Evolutionary conservation across 2,888 invertebrate species (phyloP), one percentile per base, ranked within the genome.

Genomic region (Pomacea canaliculata): DNA sequence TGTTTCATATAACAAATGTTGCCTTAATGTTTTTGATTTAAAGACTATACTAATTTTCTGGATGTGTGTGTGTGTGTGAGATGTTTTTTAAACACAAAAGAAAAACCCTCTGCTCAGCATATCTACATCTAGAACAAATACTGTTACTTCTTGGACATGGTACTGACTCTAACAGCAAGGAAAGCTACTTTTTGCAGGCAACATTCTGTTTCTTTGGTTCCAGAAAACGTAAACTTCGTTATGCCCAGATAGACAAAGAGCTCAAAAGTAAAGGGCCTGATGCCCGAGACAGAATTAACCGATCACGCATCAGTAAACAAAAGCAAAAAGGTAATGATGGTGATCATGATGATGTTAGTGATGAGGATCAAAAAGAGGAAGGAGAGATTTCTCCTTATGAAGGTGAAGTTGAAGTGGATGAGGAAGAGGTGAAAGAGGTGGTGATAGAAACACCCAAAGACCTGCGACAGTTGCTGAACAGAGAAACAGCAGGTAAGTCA

Each of bases 391-490:
- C 65, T 10, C 74, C 65, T 7, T 73, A 76, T 59, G 78, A 78
- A 23, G 51, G 49, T 12, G 23, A 49, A 18, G 73, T 13, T 1
- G 68, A 60, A 48, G 59, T 62, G 19, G 70, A 60, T n/a, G 70
- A 49, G 18, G 69, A 63, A n/a, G 49, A 12, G 46, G 73, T 59
- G 66, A 13, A 70, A 48, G 70, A 16, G 51, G 69, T n/a, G 19
- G 59, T 74, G 12, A 59, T 66, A 46, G 69, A 68, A 46, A 68
- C 27, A 4, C 76, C 76, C 16, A 79, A 73, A 63, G 79, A 79
- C 67, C 63, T 79, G 65, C 73, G 79, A 46, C 78, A 79, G 69
- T 59, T 79, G 16, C 60, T 79, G 59, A 78, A 78, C 59, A 46
- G 70, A 48, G 79, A 79, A 2, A n/a, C 10, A 51, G 73, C 46